Evolutionary conservation across 2,888 invertebrate species (phyloP).

Genomic region (Nasonia oneida): DNA sequence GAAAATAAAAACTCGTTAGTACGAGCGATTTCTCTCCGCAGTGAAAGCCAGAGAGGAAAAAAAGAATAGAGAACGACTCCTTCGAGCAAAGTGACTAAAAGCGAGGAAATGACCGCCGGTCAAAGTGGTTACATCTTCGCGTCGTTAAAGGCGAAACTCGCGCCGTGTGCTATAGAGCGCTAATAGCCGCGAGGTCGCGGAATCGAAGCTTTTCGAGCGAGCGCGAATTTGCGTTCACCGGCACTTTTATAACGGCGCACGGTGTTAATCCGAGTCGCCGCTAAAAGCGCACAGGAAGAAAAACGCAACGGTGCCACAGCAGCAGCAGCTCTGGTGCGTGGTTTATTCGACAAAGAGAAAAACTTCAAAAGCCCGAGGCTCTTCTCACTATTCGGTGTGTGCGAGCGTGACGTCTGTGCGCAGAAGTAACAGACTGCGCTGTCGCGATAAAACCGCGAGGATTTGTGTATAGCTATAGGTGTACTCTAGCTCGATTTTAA

Average conservation of each 20-base stretch:
- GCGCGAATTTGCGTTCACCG: background rate
- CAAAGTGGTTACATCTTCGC: background rate
- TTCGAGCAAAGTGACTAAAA: conserved; percentile 3
- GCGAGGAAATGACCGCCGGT: background rate
- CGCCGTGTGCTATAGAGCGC: background rate
- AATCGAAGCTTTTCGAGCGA: background rate
- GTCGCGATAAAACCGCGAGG: background rate
- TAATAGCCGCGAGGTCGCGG: background rate
- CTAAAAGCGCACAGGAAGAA: conserved; percentile 1
- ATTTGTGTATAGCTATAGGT: background rate
- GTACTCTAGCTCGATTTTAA: background rate
- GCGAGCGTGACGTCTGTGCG: conserved; percentile 18
- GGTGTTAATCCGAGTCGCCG: conserved; percentile 30
- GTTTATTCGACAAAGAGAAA: conserved; percentile 16
- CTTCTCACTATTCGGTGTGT: background rate
- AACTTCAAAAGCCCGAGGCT: background rate
- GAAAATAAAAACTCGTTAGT: background rate
- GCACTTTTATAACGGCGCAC: conserved; percentile 25
- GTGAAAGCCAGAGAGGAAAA: background rate
- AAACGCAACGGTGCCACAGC: background rate
- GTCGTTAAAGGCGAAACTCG: background rate
- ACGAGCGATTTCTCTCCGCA: background rate
- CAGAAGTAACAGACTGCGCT: conserved; percentile 1
- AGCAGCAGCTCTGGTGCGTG: background rate
- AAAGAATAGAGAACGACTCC: background rate